Conservation (phyloP, 1,140 invertebrate species). For the Caenorhabditis latens region DNA sequence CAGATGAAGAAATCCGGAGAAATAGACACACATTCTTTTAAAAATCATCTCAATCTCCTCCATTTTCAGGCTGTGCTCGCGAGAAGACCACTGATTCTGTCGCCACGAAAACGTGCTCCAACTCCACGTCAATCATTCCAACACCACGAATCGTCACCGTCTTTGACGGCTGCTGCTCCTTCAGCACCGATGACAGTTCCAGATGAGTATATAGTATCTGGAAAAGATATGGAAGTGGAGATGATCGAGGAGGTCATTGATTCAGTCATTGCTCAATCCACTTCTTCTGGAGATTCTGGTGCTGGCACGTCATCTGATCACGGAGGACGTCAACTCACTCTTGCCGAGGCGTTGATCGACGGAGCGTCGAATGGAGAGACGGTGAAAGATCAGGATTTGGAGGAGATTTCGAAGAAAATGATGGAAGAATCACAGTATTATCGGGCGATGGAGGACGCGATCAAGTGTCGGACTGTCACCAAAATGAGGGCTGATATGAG, state of each 20-base stretch:
- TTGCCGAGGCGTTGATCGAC: not conserved
- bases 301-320: too few species aligned
- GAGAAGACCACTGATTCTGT: not conserved
- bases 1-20: too few species aligned
- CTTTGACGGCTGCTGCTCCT: not conserved
- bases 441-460: conserved; percentile 26
- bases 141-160: not conserved
- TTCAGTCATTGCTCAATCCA: not conserved
- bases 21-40: too few species aligned
- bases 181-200: too few species aligned
- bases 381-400: conserved; percentile 32
- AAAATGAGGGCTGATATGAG: conserved; percentile 37
- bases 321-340: too few species aligned
- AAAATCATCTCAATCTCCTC: too few species aligned
- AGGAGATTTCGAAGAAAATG: conserved; percentile 39
- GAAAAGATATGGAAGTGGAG: conserved; percentile 17
- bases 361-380: not conserved
- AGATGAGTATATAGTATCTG: not conserved
- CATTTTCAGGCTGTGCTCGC: not conserved
- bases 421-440: not conserved
- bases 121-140: not conserved
- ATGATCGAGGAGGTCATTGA: conserved; percentile 25
- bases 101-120: not conserved
- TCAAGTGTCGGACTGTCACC: not conserved
- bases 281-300: too few species aligned